phyloP scores from a whole-genome alignment of 2,113 vertebrate species.

The Heteronetta atricapilla region DNA sequence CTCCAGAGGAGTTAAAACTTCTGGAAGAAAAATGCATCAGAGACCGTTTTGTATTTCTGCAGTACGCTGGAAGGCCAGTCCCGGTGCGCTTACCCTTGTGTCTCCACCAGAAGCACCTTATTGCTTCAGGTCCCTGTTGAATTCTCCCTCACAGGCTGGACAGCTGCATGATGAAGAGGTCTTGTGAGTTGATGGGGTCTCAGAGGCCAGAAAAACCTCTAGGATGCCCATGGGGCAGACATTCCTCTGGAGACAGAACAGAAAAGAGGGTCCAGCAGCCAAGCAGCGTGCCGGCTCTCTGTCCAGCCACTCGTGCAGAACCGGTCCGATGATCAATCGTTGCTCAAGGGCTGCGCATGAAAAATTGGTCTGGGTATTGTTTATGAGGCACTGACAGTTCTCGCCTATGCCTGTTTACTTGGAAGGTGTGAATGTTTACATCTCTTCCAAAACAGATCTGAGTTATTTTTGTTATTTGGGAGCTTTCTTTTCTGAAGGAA shows the following conservation, averaged over 20 bases:
- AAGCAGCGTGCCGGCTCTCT: not conserved
- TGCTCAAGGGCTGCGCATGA: not conserved
- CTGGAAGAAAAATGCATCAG: not conserved
- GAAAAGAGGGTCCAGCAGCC: not conserved
- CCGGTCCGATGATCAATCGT: not conserved
- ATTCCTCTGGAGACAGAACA: not conserved
- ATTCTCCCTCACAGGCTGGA: not conserved
- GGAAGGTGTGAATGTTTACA: not conserved
- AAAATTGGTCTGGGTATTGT: not conserved
- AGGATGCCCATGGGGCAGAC: not conserved
- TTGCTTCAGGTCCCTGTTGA: not conserved
- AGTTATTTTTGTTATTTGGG: not conserved
- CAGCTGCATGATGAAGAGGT: not conserved
- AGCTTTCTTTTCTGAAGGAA: not conserved
- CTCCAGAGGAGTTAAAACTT: not conserved
- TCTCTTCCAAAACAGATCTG: not conserved
- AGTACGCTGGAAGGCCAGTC: not conserved
- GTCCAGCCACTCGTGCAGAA: not conserved
- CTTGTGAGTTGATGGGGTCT: not conserved
- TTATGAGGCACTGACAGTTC: not conserved
- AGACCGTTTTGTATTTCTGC: not conserved
- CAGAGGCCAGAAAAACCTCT: not conserved
- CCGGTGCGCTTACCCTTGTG: not conserved
- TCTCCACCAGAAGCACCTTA: not conserved
- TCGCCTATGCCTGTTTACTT: not conserved